Evolutionary conservation across 1,140 invertebrate genomes (phyloP), one percentile per base, ranked within the genome.

Genomic region (Drosophila nigrodunni): DNA sequence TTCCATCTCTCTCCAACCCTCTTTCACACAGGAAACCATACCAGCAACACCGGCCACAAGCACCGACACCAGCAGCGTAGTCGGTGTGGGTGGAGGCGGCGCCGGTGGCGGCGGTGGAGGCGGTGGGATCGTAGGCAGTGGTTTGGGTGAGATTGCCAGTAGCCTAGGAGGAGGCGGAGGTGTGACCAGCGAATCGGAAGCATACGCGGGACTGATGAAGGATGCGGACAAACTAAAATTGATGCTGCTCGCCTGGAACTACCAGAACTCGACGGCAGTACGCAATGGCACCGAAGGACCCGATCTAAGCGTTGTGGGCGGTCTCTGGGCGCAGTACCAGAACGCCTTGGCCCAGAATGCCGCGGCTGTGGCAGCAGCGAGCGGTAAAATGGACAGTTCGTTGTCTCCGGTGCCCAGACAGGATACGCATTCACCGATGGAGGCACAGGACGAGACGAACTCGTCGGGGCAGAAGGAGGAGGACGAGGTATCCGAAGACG

Each of bases 381-480:
- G 59, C 41, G 70, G 59, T 52, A 91, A 92, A 76, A 78, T 90
- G 77, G 88, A 90, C 49, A 77, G 78, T 43, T 92, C 92, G 2
- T 46, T 91, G 67, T 92, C 92, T 44, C 92, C 91, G 35, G 91
- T 92, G 46, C 89, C 88, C 9, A 70, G 92, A 7, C 77, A 82
- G 60, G 91, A 92, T 66, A 44, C 80, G 13, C 74, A 72, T 7
- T 92, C 92, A 50, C 91, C 92, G 2, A 92, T 95, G 57, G 96
- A 96, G 72, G 95, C 95, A 50, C 96, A 97, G 88, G 97, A 98
- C 91, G 97, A 98, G 92, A 97, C 97, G 1, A 98, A 97, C 72
- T 97, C 96, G 69, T 97, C 97, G 67, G 98, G 98, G 71, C 97
- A 98, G 90, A 98, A 99, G 82, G 97, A 98, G 74, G 97, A 98